A percentile compares a stretch with the other conserved stretches of the same genome.
Conservation (phyloP, 2,888 invertebrate genomes). For the Drosophila tanythrix region DNA sequence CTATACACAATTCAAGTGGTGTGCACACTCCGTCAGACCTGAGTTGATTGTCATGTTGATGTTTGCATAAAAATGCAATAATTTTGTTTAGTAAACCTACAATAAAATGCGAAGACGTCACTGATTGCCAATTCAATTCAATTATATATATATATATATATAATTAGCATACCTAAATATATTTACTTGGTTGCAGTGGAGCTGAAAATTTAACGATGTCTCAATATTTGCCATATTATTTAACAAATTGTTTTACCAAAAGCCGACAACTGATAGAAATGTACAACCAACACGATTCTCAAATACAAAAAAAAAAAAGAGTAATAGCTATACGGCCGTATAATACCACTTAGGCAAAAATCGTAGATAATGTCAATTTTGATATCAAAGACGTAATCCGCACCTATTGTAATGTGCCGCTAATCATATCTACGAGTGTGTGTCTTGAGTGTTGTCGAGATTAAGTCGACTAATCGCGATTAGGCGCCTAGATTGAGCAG, state of each 20-base stretch:
- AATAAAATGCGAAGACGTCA: slow-evolving; percentile 56
- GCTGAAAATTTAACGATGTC: slow-evolving; percentile 66
- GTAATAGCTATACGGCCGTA: neutral
- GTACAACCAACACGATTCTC: slow-evolving; percentile 58
- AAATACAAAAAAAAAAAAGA: slow-evolving; percentile 30
- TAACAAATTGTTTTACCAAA: slow-evolving; percentile 47
- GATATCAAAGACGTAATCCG: slow-evolving; percentile 1
- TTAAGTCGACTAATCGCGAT: slow-evolving; percentile 49
- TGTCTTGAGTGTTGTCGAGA: slow-evolving; percentile 48
- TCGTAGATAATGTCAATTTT: slow-evolving; percentile 9
- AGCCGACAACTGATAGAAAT: slow-evolving; percentile 39
- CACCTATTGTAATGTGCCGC: slow-evolving; percentile 42
- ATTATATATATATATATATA: neutral
- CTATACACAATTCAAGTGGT: neutral
- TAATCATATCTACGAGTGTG: slow-evolving; percentile 52
- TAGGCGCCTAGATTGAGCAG: slow-evolving; percentile 12
- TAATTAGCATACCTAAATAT: slow-evolving; percentile 63
- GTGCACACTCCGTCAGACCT: neutral
- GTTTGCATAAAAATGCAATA: slow-evolving; percentile 4
- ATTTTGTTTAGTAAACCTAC: slow-evolving; percentile 12
- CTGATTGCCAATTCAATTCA: slow-evolving; percentile 41
- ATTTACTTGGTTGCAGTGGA: slow-evolving; percentile 39
- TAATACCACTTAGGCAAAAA: neutral
- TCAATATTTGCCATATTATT: slow-evolving; percentile 65
- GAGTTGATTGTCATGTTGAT: slow-evolving; percentile 5